A percentile compares a stretch with the other conserved stretches of the same genome.
Evolutionary conservation across 2,797 vertebrate species (phyloP).

Genomic region (Ataeniobius toweri): DNA sequence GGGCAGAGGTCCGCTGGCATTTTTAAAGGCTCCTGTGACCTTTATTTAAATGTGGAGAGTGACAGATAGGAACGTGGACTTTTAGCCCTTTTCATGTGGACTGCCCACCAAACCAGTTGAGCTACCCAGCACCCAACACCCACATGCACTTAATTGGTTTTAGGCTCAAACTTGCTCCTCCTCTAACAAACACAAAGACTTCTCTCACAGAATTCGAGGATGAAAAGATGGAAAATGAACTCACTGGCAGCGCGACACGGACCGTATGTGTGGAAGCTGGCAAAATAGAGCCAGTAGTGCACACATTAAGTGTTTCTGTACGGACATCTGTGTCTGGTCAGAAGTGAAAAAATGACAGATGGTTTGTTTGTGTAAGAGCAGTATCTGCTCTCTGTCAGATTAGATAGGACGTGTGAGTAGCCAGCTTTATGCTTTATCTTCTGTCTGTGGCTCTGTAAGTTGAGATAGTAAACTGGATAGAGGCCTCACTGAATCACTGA

Average conservation of each 20-base stretch:
- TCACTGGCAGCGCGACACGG: not conserved
- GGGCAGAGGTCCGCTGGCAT: not conserved
- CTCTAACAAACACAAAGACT: slow-evolving; percentile 48
- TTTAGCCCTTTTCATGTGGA: not conserved
- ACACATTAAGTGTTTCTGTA: slow-evolving; percentile 3
- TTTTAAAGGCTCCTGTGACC: not conserved
- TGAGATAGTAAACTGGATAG: slow-evolving; percentile 34
- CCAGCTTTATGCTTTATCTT: slow-evolving; percentile 59
- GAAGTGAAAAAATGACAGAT: slow-evolving; percentile 21
- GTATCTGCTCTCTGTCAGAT: slow-evolving; percentile 58
- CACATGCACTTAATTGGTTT: slow-evolving; percentile 21
- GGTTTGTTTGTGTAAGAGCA: slow-evolving; percentile 48
- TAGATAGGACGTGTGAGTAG: slow-evolving; percentile 34
- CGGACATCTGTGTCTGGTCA: slow-evolving; percentile 54
- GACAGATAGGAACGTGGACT: not conserved
- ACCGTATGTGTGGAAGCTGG: slow-evolving; percentile 17
- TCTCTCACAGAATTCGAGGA: slow-evolving; percentile 40
- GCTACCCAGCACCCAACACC: not conserved
- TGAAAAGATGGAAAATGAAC: slow-evolving; percentile 54
- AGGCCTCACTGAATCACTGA: slow-evolving; percentile 36
- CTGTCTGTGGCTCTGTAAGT: slow-evolving; percentile 37
- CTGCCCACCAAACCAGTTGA: not conserved
- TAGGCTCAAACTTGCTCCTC: slow-evolving; percentile 45
- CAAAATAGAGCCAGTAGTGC: slow-evolving; percentile 6
- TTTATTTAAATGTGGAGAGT: slow-evolving; percentile 6